Conservation (phyloP, 2,888 invertebrate genomes). For the Steinernema scapterisci region DNA sequence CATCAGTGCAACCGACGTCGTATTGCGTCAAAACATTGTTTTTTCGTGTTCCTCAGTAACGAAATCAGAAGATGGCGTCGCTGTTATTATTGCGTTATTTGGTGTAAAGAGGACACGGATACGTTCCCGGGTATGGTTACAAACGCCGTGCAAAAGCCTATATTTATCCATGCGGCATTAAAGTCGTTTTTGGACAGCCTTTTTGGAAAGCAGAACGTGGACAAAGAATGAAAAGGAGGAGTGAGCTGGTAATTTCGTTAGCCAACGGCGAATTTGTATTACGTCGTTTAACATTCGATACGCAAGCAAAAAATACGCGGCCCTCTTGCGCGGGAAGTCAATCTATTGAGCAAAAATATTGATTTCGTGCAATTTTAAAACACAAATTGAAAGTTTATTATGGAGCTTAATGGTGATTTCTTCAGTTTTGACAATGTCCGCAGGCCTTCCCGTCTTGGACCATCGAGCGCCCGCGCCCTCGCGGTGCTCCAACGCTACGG, state of each 20-base stretch:
- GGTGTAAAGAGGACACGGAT: too few relatives aligned
- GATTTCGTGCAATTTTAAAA: background rate
- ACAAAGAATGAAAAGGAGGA: background rate
- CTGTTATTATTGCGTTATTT: too few relatives aligned
- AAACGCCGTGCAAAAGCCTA: too few relatives aligned
- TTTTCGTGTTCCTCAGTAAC: background rate
- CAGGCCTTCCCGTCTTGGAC: background rate
- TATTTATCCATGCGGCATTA: too few relatives aligned
- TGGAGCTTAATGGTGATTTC: background rate
- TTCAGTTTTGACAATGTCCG: background rate
- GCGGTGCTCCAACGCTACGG: background rate
- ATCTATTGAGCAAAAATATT: background rate
- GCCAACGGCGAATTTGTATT: background rate
- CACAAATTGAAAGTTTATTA: background rate
- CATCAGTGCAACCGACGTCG: background rate
- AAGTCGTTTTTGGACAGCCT: background rate
- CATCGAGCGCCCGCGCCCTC: background rate
- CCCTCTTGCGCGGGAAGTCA: background rate
- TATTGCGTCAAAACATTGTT: background rate
- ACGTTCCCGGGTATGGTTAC: too few relatives aligned
- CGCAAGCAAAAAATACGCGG: slow-evolving; percentile 1
- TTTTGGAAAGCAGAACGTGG: background rate
- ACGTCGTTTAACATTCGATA: background rate
- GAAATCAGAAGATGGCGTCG: background rate
- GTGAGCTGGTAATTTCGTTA: background rate